Base-by-base conservation (phyloP, 2,797 vertebrate genomes). In the Podarcis siculus region DNA sequence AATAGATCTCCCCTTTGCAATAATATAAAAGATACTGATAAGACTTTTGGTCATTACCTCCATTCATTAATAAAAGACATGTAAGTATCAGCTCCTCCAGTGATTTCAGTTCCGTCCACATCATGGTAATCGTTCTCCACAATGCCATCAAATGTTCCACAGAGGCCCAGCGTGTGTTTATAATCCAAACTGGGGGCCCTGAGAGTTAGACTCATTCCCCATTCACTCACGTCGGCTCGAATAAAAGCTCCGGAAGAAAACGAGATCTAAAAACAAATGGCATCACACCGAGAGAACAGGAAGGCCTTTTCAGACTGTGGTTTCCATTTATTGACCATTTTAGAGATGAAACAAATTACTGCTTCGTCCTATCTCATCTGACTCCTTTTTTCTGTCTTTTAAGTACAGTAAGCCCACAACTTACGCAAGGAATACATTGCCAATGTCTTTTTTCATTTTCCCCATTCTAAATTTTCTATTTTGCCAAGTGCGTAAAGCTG, bases 121-220 rank as follows among this genome's bases (percentile, higher is more conserved):
- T 97, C 94, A 91, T 98, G 98, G 92, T 97, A 97, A 93, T 99
- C 98, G 76, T 99, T 98, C 90, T 97, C 96, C 4, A 95, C 69
- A 76, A 89, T 95, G 89, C 97, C 97, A 8, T 99, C 98, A 79
- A 97, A 98, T 23, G 97, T 98, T 85, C 98, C 98, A 88, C 98
- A 98, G 81, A 98, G 97, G 67, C 98, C 98, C 88, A 97, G 0
- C 0, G 98, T 98, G 83, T 97, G 97, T 49, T 90, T 89, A 91
- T 96, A 95, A 95, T 98, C 98, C 1, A 96, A 95, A 89, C 97
- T 85, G 49, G 98, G 97, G 5, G 97, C 97, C 91, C 98, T 96
- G 67, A 98, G 92, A 0, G 98, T 98, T 92, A 98, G 92, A 96
- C 98, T 98, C 97, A 99, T 98, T 45, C 98, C 98, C 98, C 98